Evolutionary conservation across 2,888 invertebrate species (phyloP).

Genomic region (Anaspis maculata): DNA sequence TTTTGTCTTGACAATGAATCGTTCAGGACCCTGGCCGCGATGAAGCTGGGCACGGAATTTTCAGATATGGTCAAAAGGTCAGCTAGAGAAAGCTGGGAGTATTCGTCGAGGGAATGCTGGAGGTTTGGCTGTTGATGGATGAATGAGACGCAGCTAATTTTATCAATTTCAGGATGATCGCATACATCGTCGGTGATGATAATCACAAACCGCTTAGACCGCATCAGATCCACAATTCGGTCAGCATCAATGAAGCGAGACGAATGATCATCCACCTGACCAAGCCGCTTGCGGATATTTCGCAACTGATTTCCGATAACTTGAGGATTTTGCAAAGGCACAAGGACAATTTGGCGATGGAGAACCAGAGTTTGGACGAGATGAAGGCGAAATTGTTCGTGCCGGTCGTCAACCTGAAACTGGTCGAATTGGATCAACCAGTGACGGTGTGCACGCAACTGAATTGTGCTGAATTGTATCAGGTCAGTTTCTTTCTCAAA

Average conservation of each 20-base stretch:
- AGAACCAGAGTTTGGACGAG: constrained; percentile 22
- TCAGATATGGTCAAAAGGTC: constrained; percentile 7
- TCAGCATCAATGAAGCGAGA: constrained; percentile 33
- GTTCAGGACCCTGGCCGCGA: constrained; percentile 31
- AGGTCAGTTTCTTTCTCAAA: constrained; percentile 19
- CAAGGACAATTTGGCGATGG: constrained; percentile 15
- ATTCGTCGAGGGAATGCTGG: constrained; percentile 23
- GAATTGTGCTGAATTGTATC: constrained; percentile 23
- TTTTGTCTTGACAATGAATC: constrained; percentile 37
- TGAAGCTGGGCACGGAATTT: constrained; percentile 23
- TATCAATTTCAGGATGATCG: neutral
- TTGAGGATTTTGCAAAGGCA: constrained; percentile 26
- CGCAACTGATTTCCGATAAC: constrained; percentile 32
- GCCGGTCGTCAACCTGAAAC: constrained; percentile 26
- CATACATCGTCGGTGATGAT: neutral
- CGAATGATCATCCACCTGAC: constrained; percentile 30
- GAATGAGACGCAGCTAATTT: neutral
- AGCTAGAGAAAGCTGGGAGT: constrained; percentile 23
- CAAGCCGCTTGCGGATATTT: constrained; percentile 33
- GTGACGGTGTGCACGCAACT: constrained; percentile 28
- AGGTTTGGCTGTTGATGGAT: constrained; percentile 13
- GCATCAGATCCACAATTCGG: constrained; percentile 30
- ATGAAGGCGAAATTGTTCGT: constrained; percentile 28
- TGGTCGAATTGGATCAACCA: constrained; percentile 25
- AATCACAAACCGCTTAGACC: constrained; percentile 19